Evolutionary conservation across 2,113 vertebrate genomes (phyloP).

Genomic region (Otis tarda): DNA sequence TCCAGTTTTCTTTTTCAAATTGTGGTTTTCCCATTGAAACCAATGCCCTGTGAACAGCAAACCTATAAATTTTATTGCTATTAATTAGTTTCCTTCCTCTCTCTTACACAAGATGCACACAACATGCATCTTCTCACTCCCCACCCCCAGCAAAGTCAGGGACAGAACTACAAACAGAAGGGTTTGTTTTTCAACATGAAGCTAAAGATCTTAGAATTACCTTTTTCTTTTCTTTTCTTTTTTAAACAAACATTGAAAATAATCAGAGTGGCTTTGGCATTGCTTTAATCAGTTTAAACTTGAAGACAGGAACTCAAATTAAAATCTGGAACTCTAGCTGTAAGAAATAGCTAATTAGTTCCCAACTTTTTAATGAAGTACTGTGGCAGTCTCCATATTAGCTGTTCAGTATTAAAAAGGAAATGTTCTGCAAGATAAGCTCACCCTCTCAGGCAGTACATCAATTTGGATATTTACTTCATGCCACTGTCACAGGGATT

Average conservation of each 20-base stretch:
- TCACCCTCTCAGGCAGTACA: not conserved
- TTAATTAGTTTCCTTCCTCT: not conserved
- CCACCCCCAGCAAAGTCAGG: not conserved
- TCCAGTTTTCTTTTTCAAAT: not conserved
- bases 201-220: not conserved
- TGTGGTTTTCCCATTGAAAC: not conserved
- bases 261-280: not conserved
- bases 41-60: not conserved
- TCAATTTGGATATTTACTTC: not conserved
- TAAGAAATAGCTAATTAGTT: slow-evolving; percentile 40
- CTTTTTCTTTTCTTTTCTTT: not conserved
- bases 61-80: not conserved
- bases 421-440: not conserved
- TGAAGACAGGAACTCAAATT: slow-evolving; percentile 47
- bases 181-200: slow-evolving; percentile 4
- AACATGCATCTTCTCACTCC: accelerated
- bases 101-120: not conserved
- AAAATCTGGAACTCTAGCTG: slow-evolving; percentile 1
- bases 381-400: not conserved
- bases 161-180: not conserved
- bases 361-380: slow-evolving; percentile 41
- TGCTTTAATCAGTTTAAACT: slow-evolving; percentile 43
- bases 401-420: not conserved
- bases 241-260: slow-evolving; percentile 9
- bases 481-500: not conserved